Base-by-base conservation (phyloP, 2,113 vertebrate species). In the Alexandromys fortis region DNA sequence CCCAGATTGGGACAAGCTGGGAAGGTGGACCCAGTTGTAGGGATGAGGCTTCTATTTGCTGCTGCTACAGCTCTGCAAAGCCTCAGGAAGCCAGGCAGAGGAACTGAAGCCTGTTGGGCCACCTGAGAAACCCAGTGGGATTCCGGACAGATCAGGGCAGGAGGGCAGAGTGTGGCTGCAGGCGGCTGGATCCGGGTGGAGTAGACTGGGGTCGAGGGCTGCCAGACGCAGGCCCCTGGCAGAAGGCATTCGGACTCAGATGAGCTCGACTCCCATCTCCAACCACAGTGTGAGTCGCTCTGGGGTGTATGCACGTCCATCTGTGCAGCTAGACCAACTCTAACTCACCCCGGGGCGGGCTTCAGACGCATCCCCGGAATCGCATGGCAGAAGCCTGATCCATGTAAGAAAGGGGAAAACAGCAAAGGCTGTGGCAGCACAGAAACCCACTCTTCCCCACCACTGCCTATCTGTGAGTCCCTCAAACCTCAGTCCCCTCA, bases 401-500 rank as follows among this genome's bases (percentile, higher is more conserved):
- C 10, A 11, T 3, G 4, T 1, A 9, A 91, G 22, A 61, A 83
- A 89, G 58, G 55, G 42, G 58, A 70, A 42, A 42, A 26, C 67
- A 67, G 42, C 47, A 58, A 90, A 42, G 52, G 26, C 38, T 12
- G 21, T 35, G 0, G 52, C 17, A 7, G 49, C 72, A 77, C 42
- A 49, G 14, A 47, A 85, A 42, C 14, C 16, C 28, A 9, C 24
- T 35, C 58, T 35, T 65, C 0, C 55, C 55, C 55, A 5, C 16
- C 55, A 55, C n/a, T 81, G n/a, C 30, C 68, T 13, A 13, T 26
- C 86, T 67, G 33, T 68, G 91, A 82, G 67, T 38, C 77, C 63
- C n/a, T 22, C 88, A 79, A 49, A 52, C 33, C 33, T 95, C 67
- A 45, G 75, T 93, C 91, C 92, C 68, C 78, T 93, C 68, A 28